Percentiles rank a stretch among this genome's conserved stretches.
Evolutionary conservation across 2,797 vertebrate genomes (phyloP).

Genomic region (Dendrocincla tyrannina): DNA sequence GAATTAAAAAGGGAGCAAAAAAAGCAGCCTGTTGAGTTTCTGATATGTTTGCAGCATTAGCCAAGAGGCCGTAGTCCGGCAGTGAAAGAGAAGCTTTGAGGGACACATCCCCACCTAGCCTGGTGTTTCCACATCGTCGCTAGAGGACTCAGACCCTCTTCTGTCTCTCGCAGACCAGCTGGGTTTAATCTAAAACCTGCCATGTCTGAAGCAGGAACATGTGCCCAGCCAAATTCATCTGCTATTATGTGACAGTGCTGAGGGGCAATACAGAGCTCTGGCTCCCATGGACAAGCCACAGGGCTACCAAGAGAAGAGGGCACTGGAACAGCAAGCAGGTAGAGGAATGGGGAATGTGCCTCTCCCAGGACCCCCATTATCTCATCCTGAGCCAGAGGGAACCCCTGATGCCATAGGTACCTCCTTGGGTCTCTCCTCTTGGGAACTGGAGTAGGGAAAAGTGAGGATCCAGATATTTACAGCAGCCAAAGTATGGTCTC

Average conservation of each 20-base stretch:
- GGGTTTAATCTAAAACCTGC: background rate
- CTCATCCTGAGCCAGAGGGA: background rate
- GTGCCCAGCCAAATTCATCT: background rate
- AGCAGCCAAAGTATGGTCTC: background rate
- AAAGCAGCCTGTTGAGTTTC: slow-evolving; percentile 20
- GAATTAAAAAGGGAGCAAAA: background rate
- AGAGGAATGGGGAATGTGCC: background rate
- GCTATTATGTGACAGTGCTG: background rate
- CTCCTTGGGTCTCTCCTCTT: background rate
- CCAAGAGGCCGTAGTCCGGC: background rate
- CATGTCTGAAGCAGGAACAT: background rate
- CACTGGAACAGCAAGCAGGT: background rate
- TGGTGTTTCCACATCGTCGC: background rate
- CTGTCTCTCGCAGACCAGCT: background rate
- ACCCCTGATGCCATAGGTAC: background rate
- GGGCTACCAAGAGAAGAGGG: background rate
- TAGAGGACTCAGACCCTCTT: background rate
- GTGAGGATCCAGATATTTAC: background rate
- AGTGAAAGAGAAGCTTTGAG: background rate
- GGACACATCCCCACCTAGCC: background rate
- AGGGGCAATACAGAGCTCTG: background rate
- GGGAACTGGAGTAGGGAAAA: background rate
- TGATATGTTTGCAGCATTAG: slow-evolving; percentile 55
- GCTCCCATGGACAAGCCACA: background rate
- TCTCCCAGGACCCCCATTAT: background rate